Evolutionary conservation across 2,113 vertebrate species (phyloP).

Genomic region (Peromyscus maniculatus): DNA sequence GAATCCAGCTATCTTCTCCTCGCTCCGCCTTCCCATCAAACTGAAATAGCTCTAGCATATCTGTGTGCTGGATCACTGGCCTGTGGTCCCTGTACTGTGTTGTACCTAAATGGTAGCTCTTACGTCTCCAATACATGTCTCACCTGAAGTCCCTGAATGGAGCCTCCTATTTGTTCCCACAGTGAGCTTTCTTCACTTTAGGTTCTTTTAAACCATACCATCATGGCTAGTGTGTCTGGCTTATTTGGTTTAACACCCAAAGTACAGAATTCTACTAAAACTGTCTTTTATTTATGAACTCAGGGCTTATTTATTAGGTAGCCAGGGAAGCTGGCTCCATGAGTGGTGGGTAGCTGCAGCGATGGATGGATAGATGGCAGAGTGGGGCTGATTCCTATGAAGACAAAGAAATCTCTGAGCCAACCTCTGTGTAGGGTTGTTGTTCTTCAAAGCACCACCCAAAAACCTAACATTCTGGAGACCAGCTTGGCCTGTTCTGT

Average conservation of each 20-base stretch:
- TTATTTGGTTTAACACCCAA: slow-evolving; percentile 1
- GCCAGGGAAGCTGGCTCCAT: not conserved
- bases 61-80: not conserved
- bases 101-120: not conserved
- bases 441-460: not conserved
- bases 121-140: not conserved
- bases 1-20: not conserved
- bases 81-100: not conserved
- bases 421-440: not conserved
- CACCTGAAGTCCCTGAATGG: not conserved
- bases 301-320: not conserved
- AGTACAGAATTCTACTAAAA: not conserved
- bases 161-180: not conserved
- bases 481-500: not conserved
- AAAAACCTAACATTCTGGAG: not conserved
- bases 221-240: not conserved
- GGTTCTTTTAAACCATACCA: not conserved
- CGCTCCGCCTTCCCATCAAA: not conserved
- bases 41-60: not conserved
- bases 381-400: not conserved
- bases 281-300: not conserved
- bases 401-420: not conserved
- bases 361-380: not conserved
- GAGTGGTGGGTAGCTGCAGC: not conserved
- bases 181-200: not conserved